Evolutionary conservation across 2,888 invertebrate genomes (phyloP), one percentile per base, ranked within the genome.

Genomic region (Amphiduros pacificus): DNA sequence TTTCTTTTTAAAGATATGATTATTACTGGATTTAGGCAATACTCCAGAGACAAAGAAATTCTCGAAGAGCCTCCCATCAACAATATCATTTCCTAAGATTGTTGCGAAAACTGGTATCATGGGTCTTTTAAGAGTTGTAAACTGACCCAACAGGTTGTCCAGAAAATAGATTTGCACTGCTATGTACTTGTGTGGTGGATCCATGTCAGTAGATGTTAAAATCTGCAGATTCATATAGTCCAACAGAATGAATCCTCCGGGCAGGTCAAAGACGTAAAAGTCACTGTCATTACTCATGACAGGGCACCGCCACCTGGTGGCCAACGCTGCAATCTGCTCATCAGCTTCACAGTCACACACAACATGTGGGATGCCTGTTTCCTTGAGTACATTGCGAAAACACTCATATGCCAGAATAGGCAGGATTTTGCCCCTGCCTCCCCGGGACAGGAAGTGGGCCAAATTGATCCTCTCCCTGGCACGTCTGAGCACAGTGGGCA

Each of bases 251-350:
- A 93, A 94, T 0, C 84, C 84, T 26, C 70, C 73, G 1, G 86
- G 82, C 0, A 92, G 88, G 82, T 92, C 90, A 81, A 90, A 93
- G 67, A 97, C 89, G 75, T 89, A 94, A 83, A 94, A 97, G 83
- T 97, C 97, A 0, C 95, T 95, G 82, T 97, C 97, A 71, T 90
- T 91, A 75, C 94, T 94, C 2, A 97, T 80, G 1, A 97, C 90
- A 0, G 95, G 94, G 73, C 93, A 94, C 41, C 89, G 85, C 1
- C 93, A 84, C 60, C 88, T 85, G 67, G 89, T 87, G 0, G 94
- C 92, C 70, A 95, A 81, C 0, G 89, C 88, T 0, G 94, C 94
- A 59, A 94, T 89, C 75, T 93, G 91, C 70, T 89, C 89, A 79
- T 97, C 97, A 1, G 94, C 94, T 82, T 97, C 96, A 80, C 90